phyloP scores from a whole-genome alignment of 2,797 vertebrate species.

The Lycodopsis pacificus region DNA sequence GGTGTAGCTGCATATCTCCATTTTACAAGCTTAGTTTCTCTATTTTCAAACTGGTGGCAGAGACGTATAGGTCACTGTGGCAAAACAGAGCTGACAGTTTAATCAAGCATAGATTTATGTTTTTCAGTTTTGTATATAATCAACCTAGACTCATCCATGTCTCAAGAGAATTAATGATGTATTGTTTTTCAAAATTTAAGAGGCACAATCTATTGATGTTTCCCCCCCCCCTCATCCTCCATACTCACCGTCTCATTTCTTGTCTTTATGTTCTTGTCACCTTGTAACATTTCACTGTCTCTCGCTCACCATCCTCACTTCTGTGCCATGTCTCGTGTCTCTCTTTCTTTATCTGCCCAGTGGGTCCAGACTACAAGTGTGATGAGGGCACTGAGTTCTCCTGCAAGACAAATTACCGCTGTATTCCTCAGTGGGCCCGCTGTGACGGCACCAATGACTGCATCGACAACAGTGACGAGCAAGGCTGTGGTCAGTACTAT shows the following conservation, averaged over 20 bases:
- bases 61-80: neutral
- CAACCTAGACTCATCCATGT: conserved; percentile 11
- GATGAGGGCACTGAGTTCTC: conserved; percentile 80
- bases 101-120: conserved; percentile 18
- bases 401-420: conserved; percentile 82
- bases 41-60: neutral
- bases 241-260: neutral
- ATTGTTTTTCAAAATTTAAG: conserved; percentile 18
- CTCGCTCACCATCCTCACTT: conserved; percentile 1
- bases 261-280: neutral
- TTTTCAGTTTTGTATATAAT: conserved; percentile 30
- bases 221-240: neutral
- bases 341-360: conserved; percentile 42
- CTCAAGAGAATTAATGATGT: conserved; percentile 22
- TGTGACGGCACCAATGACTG: conserved; percentile 82
- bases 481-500: conserved; percentile 78
- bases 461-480: conserved; percentile 82
- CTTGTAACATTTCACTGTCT: neutral
- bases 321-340: conserved; percentile 11
- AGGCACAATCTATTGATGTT: conserved; percentile 8
- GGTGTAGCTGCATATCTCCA: neutral
- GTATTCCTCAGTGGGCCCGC: conserved; percentile 79
- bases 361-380: conserved; percentile 78
- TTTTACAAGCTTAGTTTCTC: neutral
- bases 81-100: conserved; percentile 30